A percentile compares a stretch with the other conserved stretches of the same genome.
These are phyloP conservation scores for Sarcophaga caerulescens DNA, from an alignment of 2,888 invertebrate species.

Conservation along the genomic window DNA sequence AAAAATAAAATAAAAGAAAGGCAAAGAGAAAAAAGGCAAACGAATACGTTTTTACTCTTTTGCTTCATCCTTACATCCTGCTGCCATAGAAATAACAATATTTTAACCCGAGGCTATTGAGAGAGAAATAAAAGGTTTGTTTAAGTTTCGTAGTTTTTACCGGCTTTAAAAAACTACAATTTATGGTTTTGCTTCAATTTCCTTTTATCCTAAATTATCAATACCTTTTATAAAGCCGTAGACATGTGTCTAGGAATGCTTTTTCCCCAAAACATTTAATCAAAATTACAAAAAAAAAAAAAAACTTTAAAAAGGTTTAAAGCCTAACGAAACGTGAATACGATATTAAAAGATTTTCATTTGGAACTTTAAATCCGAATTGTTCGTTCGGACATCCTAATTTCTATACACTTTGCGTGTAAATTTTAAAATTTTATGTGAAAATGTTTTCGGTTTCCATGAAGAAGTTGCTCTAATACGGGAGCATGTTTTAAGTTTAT, in stretches of 20 bases:
- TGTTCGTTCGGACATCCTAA: constrained; percentile 20
- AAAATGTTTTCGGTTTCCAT: not conserved
- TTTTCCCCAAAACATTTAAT: not conserved
- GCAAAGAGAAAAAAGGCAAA: not conserved
- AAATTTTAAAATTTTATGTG: constrained; percentile 33
- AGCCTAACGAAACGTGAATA: not conserved
- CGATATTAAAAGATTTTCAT: constrained; percentile 31
- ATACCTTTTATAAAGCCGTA: not conserved
- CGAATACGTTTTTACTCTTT: not conserved
- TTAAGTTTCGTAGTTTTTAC: constrained; percentile 14
- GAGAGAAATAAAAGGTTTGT: constrained; percentile 11
- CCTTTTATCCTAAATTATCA: constrained; percentile 37
- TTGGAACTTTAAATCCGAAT: not conserved
- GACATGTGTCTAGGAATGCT: not conserved
- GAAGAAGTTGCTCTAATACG: not conserved
- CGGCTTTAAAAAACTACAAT: constrained; percentile 16
- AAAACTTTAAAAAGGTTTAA: constrained; percentile 27
- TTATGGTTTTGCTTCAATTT: constrained; percentile 4
- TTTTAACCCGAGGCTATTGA: constrained; percentile 11
- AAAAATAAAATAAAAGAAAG: not conserved
- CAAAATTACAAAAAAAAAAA: not conserved
- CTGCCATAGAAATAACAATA: not conserved
- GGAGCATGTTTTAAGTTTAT: constrained; percentile 11
- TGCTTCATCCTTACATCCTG: not conserved
- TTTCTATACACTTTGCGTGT: constrained; percentile 7